Evolutionary conservation across 2,113 vertebrate genomes (phyloP).

Genomic region (Condylura cristata): DNA sequence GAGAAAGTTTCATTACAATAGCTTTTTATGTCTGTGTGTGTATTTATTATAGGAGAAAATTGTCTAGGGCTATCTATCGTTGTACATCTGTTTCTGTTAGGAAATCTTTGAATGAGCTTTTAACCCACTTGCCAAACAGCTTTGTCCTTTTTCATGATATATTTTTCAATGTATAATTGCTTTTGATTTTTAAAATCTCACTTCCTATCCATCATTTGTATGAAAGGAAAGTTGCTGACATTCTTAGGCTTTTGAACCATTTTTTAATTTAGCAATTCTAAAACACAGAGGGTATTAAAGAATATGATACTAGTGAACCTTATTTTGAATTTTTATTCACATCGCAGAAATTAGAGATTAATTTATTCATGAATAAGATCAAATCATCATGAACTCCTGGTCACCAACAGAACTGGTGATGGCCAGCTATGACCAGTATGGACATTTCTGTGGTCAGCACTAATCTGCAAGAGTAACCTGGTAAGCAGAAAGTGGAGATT

Average conservation of each 20-base stretch:
- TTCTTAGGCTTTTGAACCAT: constrained; percentile 66
- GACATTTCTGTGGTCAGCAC: background rate
- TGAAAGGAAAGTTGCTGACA: constrained; percentile 57
- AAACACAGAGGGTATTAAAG: background rate
- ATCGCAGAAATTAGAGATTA: background rate
- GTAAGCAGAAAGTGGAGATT: constrained; percentile 43
- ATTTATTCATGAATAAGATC: background rate
- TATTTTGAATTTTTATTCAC: background rate
- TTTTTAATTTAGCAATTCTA: constrained; percentile 27
- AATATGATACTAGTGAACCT: background rate
- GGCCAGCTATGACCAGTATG: background rate
- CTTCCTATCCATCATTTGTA: constrained; percentile 34
- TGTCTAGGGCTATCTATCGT: background rate
- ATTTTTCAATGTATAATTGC: constrained; percentile 23
- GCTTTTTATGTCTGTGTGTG: constrained; percentile 23
- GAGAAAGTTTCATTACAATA: background rate
- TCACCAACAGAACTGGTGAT: background rate
- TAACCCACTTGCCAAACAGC: constrained; percentile 75
- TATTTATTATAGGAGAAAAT: constrained; percentile 43
- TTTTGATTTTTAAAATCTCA: constrained; percentile 51
- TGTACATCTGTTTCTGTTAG: background rate
- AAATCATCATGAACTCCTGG: background rate
- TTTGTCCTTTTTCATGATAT: constrained; percentile 64
- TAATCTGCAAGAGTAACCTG: background rate
- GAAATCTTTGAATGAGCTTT: constrained; percentile 31